Evolutionary conservation across 2,113 vertebrate species (phyloP).

Genomic region (Clarias macrocephalus): DNA sequence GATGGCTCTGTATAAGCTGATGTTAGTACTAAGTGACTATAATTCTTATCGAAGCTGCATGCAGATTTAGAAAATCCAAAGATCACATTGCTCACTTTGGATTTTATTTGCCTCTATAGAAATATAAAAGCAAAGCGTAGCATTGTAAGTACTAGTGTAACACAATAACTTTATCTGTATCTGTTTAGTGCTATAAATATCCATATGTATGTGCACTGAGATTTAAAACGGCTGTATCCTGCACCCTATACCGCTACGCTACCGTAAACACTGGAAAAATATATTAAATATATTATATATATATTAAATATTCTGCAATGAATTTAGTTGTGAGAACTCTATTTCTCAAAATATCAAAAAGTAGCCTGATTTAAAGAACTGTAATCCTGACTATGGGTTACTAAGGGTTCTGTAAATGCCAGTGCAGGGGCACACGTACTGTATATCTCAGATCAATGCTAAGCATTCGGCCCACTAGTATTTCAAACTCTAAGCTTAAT

Average conservation of each 20-base stretch:
- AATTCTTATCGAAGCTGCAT: neutral
- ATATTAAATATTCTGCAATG: neutral
- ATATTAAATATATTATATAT: neutral
- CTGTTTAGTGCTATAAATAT: neutral
- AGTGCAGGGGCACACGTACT: neutral
- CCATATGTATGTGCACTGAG: neutral
- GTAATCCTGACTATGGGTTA: neutral
- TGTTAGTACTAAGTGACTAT: neutral
- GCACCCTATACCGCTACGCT: neutral
- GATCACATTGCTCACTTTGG: neutral
- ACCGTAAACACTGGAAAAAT: neutral
- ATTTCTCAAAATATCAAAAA: neutral
- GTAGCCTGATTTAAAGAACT: neutral
- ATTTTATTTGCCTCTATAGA: neutral
- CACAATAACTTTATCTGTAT: neutral
- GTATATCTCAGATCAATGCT: neutral
- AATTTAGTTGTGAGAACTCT: neutral
- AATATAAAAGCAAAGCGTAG: neutral
- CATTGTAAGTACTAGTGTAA: neutral
- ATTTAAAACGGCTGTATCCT: neutral
- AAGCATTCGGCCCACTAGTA: neutral
- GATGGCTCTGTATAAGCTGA: neutral
- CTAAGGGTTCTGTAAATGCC: neutral
- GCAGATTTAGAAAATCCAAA: neutral
- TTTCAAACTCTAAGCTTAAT: neutral